Evolutionary conservation across 2,797 vertebrate species (phyloP), one percentile per base, ranked within the genome.

Genomic region (Merluccius polli): DNA sequence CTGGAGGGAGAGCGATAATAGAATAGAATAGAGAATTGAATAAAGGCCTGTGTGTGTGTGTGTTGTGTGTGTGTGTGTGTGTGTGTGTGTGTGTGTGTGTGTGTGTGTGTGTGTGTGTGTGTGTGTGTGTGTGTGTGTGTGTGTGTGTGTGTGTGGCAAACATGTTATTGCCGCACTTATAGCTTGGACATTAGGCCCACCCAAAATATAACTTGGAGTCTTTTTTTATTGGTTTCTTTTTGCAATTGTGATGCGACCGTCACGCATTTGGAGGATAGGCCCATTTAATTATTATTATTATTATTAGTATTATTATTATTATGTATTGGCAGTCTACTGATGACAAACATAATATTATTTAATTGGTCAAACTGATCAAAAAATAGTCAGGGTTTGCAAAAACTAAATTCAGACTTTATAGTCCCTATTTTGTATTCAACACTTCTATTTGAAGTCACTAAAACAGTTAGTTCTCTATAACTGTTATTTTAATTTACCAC

Each of bases 1-100:
- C 59, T 18, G 59, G 32, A 35, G 31, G 31, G 69, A 35, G 69
- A 31, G 68, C 18, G 68, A 73, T 65, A 78, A 75, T 41, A 79
- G 73, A 80, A 71, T 27, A 38, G 29, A 81, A 78, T 67, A 65
- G 72, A 30, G 27, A 48, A 63, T 11, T 15, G 72, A 77, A 77
- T 65, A 44, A 3, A 74, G 27, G 27, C 12, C 1, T 8, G 7
- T 65, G 7, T 24, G 7, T 9, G 35, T 59, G n/a, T 10, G 1
- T n/a, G 21, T 48, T 59, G n/a, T 10, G 1, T n/a, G 21, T 27
- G 21, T 24, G 21, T n/a, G 33, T 1, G 11, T 48, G 0, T 30
- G 9, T 10, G 16, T 16, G 7, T 69, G 13, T 9, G 4, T 30
- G 16, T 69, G 67, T 69, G 16, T 32, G 31, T 69, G 30, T 16